Evolutionary conservation across 1,140 invertebrate genomes (phyloP), one percentile per base, ranked within the genome.

Genomic region (Metaphire vulgaris): DNA sequence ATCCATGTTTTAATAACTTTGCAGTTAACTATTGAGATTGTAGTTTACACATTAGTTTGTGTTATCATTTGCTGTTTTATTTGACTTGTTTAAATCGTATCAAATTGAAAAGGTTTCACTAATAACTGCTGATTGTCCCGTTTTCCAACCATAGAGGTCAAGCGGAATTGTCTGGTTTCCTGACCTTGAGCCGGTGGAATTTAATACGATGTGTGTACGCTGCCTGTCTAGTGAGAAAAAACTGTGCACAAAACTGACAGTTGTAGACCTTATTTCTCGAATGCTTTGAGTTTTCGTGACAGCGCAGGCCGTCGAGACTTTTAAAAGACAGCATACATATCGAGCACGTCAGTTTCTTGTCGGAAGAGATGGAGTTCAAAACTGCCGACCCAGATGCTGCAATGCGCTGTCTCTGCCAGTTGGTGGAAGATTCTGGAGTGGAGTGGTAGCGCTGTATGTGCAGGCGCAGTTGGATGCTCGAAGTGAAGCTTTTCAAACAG

Each of bases 251-350:
- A 33, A 34, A 70, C 67, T 70, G 74, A 21, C 74, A 76, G 67
- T 69, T 41, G 32, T 76, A 76, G 31, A 70, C 32, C 1, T 56
- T 69, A 29, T 70, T 69, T 26, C 33, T 32, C 26, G 34, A 41
- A 66, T 76, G 74, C 33, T 76, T 69, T 56, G 74, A 69, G 70
- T 76, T 76, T 31, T 74, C 70, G 76, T 76, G 76, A 34, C 76
- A 76, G 28, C 65, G 33, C 29, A 76, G 71, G 16, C 69, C 76
- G 56, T 72, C 69, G 33, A 66, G 73, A 26, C 69, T 76, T 76
- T 73, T 41, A 76, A 76, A 33, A 41, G 76, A 69, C 64, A 66
- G 30, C 64, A 56, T 65, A 29, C 76, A 76, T 16, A 72, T 41
- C 26, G 33, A 33, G 70, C 76, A 76, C 34, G 72, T 56, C 41